These are phyloP conservation scores for Tolypeutes matacus DNA, from an alignment of 2,797 vertebrate species.

Conservation along the genomic window DNA sequence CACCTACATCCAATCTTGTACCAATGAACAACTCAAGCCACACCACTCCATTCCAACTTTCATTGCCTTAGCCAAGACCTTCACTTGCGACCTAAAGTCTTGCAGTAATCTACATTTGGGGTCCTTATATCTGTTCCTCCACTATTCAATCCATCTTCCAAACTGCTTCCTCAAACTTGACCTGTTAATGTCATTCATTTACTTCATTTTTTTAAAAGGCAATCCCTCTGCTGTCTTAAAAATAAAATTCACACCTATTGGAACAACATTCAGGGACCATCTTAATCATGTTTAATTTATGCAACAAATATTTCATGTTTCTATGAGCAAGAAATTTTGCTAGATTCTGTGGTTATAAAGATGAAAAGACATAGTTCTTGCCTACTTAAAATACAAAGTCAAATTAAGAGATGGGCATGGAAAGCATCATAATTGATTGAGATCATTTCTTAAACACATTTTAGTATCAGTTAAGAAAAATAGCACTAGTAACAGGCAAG, in stretches of 20 bases:
- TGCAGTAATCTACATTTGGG: background rate
- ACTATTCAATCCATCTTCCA: background rate
- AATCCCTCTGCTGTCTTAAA: background rate
- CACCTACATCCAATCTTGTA: background rate
- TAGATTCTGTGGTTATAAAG: background rate
- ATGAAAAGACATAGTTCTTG: background rate
- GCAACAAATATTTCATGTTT: background rate
- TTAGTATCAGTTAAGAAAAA: background rate
- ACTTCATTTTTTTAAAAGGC: background rate
- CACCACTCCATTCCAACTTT: fast-evolving
- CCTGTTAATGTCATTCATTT: background rate
- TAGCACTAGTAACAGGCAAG: background rate
- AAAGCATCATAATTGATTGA: background rate
- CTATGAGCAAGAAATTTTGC: background rate
- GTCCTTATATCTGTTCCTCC: background rate
- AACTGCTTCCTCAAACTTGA: background rate
- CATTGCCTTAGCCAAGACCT: background rate
- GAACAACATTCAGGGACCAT: background rate
- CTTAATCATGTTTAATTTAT: background rate
- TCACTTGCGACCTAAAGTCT: background rate
- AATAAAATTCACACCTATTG: background rate
- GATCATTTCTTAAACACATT: background rate
- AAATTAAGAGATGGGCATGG: background rate
- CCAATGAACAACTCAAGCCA: background rate
- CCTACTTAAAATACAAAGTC: background rate